A percentile compares a stretch with the other conserved stretches of the same genome.
Evolutionary conservation across 2,113 vertebrate genomes (phyloP).

Genomic region (Aythya baeri): DNA sequence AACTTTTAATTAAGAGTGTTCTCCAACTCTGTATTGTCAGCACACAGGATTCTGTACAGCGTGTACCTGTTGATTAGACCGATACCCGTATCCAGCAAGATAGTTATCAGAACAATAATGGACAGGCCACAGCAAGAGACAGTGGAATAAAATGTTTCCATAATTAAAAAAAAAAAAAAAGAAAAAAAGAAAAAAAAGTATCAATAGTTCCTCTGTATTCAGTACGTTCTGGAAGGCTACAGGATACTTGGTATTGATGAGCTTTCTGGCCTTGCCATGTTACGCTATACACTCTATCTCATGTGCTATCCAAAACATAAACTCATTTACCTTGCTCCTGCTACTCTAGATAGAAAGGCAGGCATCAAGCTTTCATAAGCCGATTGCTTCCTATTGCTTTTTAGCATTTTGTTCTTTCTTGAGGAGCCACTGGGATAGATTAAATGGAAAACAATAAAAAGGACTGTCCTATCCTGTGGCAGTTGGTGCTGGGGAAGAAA

Average conservation of each 20-base stretch:
- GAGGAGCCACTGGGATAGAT: background rate
- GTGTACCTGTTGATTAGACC: background rate
- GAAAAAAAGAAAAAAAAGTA: background rate
- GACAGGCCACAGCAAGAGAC: background rate
- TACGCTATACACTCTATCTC: background rate
- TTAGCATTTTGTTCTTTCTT: background rate
- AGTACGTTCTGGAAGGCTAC: background rate
- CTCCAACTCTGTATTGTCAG: background rate
- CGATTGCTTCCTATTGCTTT: background rate
- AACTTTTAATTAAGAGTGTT: conserved; percentile 43
- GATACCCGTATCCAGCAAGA: background rate
- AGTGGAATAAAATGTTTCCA: background rate
- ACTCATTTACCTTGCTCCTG: background rate
- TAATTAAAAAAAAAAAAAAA: conserved; percentile 27
- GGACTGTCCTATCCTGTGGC: background rate
- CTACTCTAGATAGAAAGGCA: background rate
- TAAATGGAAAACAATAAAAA: conserved; percentile 31
- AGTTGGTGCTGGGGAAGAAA: background rate
- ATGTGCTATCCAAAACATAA: background rate
- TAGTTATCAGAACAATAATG: conserved; percentile 22
- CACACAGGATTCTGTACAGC: background rate
- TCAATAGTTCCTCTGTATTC: background rate
- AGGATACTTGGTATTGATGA: background rate
- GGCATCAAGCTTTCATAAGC: background rate
- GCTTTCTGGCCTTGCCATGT: background rate